Evolutionary conservation across 2,797 vertebrate species (phyloP).

Genomic region (Scolopax bukidnonensis): DNA sequence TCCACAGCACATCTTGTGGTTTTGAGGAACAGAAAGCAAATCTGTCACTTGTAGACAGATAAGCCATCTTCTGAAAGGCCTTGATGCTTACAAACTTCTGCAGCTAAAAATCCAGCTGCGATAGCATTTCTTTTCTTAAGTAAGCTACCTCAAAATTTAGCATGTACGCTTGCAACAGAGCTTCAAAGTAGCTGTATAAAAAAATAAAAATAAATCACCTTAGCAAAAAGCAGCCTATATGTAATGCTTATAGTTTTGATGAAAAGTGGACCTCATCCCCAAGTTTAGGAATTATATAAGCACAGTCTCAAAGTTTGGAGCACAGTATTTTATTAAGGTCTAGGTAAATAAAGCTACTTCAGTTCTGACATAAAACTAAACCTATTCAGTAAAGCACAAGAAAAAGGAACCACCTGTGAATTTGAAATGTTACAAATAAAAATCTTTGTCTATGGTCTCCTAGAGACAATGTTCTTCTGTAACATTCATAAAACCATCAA

Average conservation of each 20-base stretch:
- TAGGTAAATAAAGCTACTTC: neutral
- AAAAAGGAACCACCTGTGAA: neutral
- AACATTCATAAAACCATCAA: neutral
- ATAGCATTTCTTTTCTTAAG: neutral
- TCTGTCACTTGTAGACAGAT: neutral
- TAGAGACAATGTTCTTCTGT: neutral
- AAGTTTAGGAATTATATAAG: neutral
- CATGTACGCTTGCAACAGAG: neutral
- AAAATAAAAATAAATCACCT: neutral
- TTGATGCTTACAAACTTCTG: neutral
- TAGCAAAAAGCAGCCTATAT: neutral
- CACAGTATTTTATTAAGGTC: neutral
- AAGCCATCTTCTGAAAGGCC: neutral
- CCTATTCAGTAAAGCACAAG: neutral
- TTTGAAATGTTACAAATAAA: neutral
- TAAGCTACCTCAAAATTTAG: neutral
- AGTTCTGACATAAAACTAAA: neutral
- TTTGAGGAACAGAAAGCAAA: constrained; percentile 16
- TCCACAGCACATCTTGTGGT: neutral
- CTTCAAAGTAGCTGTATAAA: neutral
- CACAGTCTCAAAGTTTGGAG: neutral
- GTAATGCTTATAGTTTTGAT: neutral
- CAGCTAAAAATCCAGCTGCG: neutral
- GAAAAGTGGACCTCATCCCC: neutral
- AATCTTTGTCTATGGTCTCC: neutral